These are phyloP conservation scores for Desmophyllum pertusum DNA, from an alignment of 92 coral and sea anemone species.

Conservation along the genomic window DNA sequence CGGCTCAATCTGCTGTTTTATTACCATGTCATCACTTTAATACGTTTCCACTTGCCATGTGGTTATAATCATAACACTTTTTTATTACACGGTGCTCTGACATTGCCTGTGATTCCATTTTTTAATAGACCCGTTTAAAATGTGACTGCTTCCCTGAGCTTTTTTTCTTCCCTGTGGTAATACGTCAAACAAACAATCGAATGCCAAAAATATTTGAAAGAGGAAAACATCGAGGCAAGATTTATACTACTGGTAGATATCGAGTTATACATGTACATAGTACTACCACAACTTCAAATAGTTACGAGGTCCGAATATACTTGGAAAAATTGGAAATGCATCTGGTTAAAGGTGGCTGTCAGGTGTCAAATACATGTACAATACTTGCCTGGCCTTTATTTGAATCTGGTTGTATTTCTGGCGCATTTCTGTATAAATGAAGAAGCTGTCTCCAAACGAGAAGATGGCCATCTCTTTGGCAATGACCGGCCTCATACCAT, in stretches of 20 bases:
- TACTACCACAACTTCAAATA: background rate
- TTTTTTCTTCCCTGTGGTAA: too few species aligned
- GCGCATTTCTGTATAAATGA: conserved; percentile 39
- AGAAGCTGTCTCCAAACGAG: conserved; percentile 68
- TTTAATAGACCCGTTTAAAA: background rate
- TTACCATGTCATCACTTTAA: background rate
- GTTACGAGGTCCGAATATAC: background rate
- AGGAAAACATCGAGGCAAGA: too few species aligned
- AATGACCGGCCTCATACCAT: conserved; percentile 62
- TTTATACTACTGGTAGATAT: too few species aligned
- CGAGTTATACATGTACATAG: too few species aligned
- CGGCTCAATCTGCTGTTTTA: background rate
- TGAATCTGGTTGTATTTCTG: conserved; percentile 62
- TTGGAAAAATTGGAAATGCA: background rate
- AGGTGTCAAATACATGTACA: background rate
- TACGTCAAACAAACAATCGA: background rate
- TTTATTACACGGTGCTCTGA: background rate
- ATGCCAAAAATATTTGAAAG: too few species aligned
- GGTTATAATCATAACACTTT: background rate
- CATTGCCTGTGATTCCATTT: too few species aligned
- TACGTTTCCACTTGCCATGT: background rate
- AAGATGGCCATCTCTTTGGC: conserved; percentile 66
- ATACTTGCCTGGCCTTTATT: conserved; percentile 66
- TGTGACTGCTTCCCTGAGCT: too few species aligned
- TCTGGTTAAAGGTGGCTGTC: background rate